Evolutionary conservation across 2,113 vertebrate genomes (phyloP).

Genomic region (Xyrauchen texanus): DNA sequence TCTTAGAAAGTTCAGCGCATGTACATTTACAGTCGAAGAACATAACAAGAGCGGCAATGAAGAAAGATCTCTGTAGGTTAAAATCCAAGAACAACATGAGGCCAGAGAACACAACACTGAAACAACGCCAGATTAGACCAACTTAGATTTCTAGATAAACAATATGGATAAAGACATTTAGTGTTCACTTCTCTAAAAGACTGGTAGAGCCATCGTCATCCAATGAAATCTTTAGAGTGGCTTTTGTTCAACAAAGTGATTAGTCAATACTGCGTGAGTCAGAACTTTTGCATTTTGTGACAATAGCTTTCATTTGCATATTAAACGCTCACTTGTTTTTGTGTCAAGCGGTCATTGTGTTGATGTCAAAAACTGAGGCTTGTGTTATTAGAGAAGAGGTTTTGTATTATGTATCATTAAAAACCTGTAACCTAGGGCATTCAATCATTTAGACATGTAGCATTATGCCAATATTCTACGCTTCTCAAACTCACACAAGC

Average conservation of each 20-base stretch:
- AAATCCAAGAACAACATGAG: slow-evolving; percentile 59
- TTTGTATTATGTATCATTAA: slow-evolving; percentile 7
- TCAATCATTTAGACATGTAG: slow-evolving; percentile 32
- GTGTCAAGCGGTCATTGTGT: not conserved
- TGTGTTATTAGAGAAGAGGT: not conserved
- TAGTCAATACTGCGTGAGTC: not conserved
- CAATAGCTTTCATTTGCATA: not conserved
- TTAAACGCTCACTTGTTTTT: not conserved
- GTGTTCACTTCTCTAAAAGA: slow-evolving; percentile 18
- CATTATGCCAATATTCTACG: slow-evolving; percentile 36
- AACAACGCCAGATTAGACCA: slow-evolving; percentile 46
- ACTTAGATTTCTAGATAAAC: slow-evolving; percentile 64
- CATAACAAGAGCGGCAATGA: slow-evolving; percentile 44
- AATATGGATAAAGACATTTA: slow-evolving; percentile 35
- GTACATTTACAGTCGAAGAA: slow-evolving; percentile 3
- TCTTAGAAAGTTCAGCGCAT: slow-evolving; percentile 18
- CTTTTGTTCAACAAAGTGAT: slow-evolving; percentile 22
- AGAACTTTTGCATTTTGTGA: slow-evolving; percentile 1
- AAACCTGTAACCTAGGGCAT: slow-evolving; percentile 10
- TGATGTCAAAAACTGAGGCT: not conserved
- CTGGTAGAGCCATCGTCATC: slow-evolving; percentile 2
- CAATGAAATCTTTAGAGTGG: not conserved
- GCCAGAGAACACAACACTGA: slow-evolving; percentile 42
- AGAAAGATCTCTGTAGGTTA: slow-evolving; percentile 40
- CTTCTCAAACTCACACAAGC: slow-evolving; percentile 11